These are phyloP conservation scores for Crotalus horridus DNA, from an alignment of 2,113 vertebrate species.

Conservation along the genomic window DNA sequence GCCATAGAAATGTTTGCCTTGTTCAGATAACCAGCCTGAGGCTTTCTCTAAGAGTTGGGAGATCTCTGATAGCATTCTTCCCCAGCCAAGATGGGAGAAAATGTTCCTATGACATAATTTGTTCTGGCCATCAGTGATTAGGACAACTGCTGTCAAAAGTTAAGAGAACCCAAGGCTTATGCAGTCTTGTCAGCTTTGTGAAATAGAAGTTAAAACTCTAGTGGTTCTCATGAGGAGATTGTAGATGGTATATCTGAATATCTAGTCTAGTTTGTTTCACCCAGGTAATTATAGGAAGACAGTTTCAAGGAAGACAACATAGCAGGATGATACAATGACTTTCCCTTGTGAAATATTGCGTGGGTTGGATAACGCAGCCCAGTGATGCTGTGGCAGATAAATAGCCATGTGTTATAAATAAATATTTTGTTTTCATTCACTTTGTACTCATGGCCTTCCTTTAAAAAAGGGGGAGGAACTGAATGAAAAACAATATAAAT, in stretches of 20 bases:
- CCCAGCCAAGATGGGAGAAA: background rate
- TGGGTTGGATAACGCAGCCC: background rate
- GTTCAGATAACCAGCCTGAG: background rate
- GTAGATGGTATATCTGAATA: background rate
- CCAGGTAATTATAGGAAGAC: background rate
- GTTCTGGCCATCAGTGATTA: background rate
- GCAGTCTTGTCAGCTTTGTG: background rate
- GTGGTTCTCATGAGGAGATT: background rate
- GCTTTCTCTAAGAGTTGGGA: background rate
- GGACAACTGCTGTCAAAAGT: background rate
- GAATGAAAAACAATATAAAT: background rate
- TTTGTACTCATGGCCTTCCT: background rate
- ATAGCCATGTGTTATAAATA: background rate
- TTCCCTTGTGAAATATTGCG: background rate
- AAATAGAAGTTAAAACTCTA: background rate
- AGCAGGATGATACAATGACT: background rate
- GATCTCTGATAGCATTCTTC: background rate
- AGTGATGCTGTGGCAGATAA: background rate
- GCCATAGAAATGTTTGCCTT: background rate
- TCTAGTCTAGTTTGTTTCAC: background rate
- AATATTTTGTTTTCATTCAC: background rate
- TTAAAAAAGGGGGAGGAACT: background rate
- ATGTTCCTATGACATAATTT: background rate
- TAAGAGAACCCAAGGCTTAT: background rate
- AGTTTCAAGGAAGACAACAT: background rate